A percentile compares a stretch with the other conserved stretches of the same genome.
phyloP scores from a whole-genome alignment of 2,797 vertebrate genomes.

The Iguana delicatissima region DNA sequence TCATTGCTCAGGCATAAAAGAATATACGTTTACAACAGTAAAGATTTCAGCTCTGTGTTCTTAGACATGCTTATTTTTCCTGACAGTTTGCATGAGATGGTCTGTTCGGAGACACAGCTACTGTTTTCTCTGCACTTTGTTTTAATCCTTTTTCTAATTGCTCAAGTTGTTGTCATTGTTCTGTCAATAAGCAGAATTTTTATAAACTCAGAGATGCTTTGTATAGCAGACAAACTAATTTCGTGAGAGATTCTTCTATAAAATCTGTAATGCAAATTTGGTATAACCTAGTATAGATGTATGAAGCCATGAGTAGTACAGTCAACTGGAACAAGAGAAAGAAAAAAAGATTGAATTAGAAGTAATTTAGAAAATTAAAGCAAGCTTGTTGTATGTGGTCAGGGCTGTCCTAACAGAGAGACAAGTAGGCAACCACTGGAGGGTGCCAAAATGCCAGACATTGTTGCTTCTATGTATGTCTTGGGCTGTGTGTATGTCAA shows the following conservation, averaged over 20 bases:
- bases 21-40: background rate
- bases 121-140: background rate
- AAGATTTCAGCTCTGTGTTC: background rate
- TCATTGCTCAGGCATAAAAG: background rate
- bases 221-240: background rate
- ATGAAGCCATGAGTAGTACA: background rate
- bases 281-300: background rate
- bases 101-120: background rate
- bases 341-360: background rate
- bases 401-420: background rate
- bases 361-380: background rate
- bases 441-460: background rate
- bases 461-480: too few species aligned
- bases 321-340: background rate
- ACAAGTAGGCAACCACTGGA: background rate
- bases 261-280: background rate
- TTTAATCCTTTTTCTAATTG: background rate
- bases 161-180: background rate
- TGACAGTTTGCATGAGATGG: background rate
- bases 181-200: background rate
- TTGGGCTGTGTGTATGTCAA: background rate
- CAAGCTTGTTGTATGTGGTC: background rate
- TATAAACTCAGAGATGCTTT: background rate
- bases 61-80: background rate
- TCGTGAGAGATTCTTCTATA: background rate